Percentiles rank a stretch among this genome's conserved stretches.
Conservation (phyloP, 2,113 vertebrate species). For the Crocuta crocuta region DNA sequence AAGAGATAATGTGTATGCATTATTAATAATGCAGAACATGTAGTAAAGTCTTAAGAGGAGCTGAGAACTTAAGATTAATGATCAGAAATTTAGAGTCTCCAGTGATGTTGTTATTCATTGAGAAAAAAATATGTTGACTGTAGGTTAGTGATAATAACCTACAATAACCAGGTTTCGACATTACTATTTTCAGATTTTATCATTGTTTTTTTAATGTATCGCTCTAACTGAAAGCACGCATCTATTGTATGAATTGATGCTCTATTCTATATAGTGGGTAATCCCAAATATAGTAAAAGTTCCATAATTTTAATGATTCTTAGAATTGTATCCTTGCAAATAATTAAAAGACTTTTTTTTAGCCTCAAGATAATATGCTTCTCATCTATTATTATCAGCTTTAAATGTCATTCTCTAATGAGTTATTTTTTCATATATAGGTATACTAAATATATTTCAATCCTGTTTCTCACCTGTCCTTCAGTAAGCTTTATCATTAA, state of each 20-base stretch:
- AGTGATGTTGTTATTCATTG: background rate
- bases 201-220: constrained; percentile 3
- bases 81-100: background rate
- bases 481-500: background rate
- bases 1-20: background rate
- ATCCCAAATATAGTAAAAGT: background rate
- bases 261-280: background rate
- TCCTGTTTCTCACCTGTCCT: background rate
- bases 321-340: background rate
- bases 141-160: background rate
- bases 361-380: background rate
- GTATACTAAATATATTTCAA: background rate
- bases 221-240: background rate
- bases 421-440: background rate
- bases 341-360: background rate
- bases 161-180: background rate
- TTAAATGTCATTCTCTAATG: background rate
- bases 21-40: background rate
- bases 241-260: background rate
- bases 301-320: background rate
- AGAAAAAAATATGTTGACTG: background rate
- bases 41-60: background rate
- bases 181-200: constrained; percentile 12
- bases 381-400: background rate
- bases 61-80: background rate